These are phyloP conservation scores for Etia nguti DNA, from an alignment of 2,113 vertebrate genomes.

Conservation along the genomic window DNA sequence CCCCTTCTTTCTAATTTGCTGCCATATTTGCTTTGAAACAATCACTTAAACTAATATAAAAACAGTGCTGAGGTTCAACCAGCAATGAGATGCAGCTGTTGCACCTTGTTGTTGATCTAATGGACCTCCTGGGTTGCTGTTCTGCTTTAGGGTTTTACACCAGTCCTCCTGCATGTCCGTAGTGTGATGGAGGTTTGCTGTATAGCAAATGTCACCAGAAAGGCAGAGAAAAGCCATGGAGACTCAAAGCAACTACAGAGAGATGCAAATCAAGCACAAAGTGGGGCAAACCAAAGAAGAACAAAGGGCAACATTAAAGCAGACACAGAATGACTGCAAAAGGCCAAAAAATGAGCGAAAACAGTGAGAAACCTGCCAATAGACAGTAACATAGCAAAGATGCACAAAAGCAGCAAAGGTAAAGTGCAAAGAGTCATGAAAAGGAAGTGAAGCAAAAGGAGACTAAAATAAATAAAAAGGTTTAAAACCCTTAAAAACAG, in stretches of 20 bases:
- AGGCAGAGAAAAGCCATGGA: not conserved
- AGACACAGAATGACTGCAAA: not conserved
- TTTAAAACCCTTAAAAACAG: not conserved
- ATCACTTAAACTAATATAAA: not conserved
- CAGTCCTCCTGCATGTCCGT: not conserved
- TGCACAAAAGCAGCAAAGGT: not conserved
- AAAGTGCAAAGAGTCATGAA: not conserved
- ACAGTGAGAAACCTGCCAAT: not conserved
- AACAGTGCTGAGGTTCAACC: not conserved
- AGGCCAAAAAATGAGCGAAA: not conserved
- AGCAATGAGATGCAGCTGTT: not conserved
- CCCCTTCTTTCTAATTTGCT: not conserved
- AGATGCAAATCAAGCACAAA: not conserved
- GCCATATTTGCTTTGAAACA: not conserved
- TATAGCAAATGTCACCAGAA: not conserved
- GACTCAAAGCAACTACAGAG: not conserved
- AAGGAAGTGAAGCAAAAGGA: not conserved
- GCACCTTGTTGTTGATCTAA: not conserved
- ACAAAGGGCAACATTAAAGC: not conserved
- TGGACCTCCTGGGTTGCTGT: not conserved
- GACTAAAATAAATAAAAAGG: not conserved
- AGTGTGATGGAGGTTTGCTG: not conserved
- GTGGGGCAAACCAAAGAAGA: not conserved
- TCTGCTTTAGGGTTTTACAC: not conserved
- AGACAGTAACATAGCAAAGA: not conserved